Conservation (phyloP, 2,113 vertebrate species). For the Tragelaphus buxtoni region DNA sequence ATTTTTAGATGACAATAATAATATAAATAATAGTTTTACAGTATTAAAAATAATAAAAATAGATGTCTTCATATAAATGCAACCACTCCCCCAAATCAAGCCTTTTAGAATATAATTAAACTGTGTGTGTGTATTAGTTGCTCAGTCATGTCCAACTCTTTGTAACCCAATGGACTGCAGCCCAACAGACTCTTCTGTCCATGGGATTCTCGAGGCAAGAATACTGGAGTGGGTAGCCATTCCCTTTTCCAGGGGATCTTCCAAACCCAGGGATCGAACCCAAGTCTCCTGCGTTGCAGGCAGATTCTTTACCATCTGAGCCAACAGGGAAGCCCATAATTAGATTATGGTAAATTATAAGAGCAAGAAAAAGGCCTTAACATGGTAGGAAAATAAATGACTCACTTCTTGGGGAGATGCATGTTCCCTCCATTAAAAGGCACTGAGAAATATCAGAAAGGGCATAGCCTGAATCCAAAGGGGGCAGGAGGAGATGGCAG, state of each 20-base stretch:
- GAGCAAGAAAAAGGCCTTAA: neutral
- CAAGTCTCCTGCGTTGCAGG: neutral
- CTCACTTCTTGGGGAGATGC: neutral
- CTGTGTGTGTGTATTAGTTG: neutral
- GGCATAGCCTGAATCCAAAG: neutral
- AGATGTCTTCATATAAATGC: neutral
- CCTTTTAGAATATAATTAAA: conserved; percentile 1
- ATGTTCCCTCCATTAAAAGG: neutral
- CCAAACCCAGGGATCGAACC: neutral
- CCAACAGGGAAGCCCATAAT: neutral
- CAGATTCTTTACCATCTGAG: neutral
- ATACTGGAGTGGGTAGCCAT: neutral
- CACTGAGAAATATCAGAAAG: neutral
- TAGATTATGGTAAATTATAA: neutral
- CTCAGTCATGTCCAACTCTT: neutral
- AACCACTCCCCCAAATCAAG: neutral
- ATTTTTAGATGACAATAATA: neutral
- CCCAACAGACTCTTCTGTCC: neutral
- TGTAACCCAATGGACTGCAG: neutral
- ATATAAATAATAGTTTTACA: neutral
- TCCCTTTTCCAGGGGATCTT: neutral
- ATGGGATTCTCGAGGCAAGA: neutral
- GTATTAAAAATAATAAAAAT: neutral
- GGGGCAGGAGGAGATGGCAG: neutral
- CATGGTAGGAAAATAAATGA: neutral